Evolutionary conservation across 1,140 invertebrate species (phyloP), one percentile per base, ranked within the genome.

Genomic region (Pteromalus puparum): DNA sequence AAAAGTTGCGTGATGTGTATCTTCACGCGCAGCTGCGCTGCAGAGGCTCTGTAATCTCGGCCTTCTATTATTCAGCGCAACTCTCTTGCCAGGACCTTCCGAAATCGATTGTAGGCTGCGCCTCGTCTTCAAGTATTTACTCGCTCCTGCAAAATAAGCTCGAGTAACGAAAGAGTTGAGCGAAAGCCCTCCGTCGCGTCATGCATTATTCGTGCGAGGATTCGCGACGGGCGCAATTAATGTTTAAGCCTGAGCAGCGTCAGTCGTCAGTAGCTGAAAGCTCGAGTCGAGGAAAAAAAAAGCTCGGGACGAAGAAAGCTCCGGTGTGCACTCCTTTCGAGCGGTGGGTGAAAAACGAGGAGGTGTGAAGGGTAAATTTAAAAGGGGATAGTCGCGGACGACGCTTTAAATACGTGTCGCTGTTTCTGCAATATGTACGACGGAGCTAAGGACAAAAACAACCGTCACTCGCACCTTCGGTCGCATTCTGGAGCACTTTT

Each of bases 221-320:
- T 70, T 61, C 74, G 81, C 82, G 82, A 77, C 77, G 84, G 74
- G 74, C 65, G 85, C 67, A 86, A 88, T 88, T 88, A 87, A 87
- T 87, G 83, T 87, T 84, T 82, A 86, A 87, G 79, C 81, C 82
- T 28, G 68, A 0, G 68, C 15, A 61, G 73, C 15, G 48, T 21
- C 53, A 21, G 53, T 61, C 21, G 21, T 18, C 70, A 21, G 28
- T 12, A 7, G 48, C 26, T 18, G n/a, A 65, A 48, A n/a, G 26
- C 15, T 18, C 26, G 67, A 28, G 10, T n/a, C 13, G 26, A 74
- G 70, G 46, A 3, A 72, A 81, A 80, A 80, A 81, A 73, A 38
- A 38, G 21, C 21, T n/a, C 18, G 48, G 26, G n/a, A 26, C 21
- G 53, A 75, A 42, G 53, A 42, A 76, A 76, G 24, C 81, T 42